Evolutionary conservation across 2,113 vertebrate species (phyloP).

Genomic region (Chelonoidis abingdonii): DNA sequence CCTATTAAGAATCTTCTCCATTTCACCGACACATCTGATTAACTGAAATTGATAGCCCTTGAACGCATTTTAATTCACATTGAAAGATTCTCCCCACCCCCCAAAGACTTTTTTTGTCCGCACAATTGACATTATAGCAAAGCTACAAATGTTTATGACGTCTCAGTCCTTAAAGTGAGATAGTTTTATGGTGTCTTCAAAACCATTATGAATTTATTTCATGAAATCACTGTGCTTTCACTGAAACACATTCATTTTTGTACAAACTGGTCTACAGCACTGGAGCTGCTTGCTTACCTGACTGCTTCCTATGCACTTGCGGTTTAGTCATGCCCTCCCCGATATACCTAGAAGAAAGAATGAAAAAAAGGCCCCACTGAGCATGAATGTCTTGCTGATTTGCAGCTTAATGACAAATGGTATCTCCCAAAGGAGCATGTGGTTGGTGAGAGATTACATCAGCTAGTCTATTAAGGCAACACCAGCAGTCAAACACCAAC

Average conservation of each 20-base stretch:
- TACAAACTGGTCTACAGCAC: accelerated
- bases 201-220: accelerated
- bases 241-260: not conserved
- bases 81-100: accelerated
- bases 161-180: not conserved
- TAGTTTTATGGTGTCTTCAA: accelerated
- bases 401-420: not conserved
- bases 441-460: accelerated
- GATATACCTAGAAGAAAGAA: not conserved
- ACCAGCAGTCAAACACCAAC: not conserved
- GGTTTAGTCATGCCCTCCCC: accelerated
- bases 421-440: accelerated
- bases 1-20: not conserved
- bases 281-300: accelerated
- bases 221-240: accelerated
- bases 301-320: accelerated
- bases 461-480: not conserved
- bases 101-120: not conserved
- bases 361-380: accelerated
- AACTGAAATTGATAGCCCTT: not conserved
- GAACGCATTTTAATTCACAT: not conserved
- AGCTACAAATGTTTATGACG: not conserved
- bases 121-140: not conserved
- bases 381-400: accelerated
- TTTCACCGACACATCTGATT: not conserved